Conservation (phyloP, 2,888 invertebrate species). For the Ectemnius continuus region DNA sequence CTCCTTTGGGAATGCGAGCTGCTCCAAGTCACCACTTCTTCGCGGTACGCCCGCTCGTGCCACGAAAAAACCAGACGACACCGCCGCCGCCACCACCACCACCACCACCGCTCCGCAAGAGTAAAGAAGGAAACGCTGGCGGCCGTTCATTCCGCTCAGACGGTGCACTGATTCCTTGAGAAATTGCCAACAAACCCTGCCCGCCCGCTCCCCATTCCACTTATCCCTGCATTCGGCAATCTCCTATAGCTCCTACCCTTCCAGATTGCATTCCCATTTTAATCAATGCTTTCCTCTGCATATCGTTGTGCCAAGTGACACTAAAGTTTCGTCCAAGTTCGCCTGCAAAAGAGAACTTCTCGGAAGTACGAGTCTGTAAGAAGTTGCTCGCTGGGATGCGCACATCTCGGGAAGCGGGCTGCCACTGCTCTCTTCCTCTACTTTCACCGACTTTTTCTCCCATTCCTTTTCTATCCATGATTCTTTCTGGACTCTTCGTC, state of each 20-base stretch:
- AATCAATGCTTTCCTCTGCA: no score
- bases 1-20: slow-evolving; percentile 36
- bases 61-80: slow-evolving; percentile 28
- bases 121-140: slow-evolving; percentile 23
- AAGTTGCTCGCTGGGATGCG: slow-evolving; percentile 15
- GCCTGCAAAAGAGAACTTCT: slow-evolving; percentile 27
- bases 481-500: slow-evolving; percentile 28
- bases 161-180: slow-evolving; percentile 72
- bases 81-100: no score
- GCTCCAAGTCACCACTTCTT: slow-evolving; percentile 37
- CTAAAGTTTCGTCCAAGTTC: not conserved
- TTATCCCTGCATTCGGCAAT: no score
- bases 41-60: slow-evolving; percentile 9
- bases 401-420: slow-evolving; percentile 37
- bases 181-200: slow-evolving; percentile 70
- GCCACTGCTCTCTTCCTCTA: slow-evolving; percentile 24
- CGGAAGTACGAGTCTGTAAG: slow-evolving; percentile 34
- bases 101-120: slow-evolving; percentile 11
- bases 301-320: no score
- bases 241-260: no score
- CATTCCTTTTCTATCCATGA: slow-evolving; percentile 21
- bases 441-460: slow-evolving; percentile 25
- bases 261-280: no score
- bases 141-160: slow-evolving; percentile 70
- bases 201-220: slow-evolving; percentile 18